A percentile compares a stretch with the other conserved stretches of the same genome.
Conservation (phyloP, 2,113 vertebrate genomes). For the Vireo altiloquus region DNA sequence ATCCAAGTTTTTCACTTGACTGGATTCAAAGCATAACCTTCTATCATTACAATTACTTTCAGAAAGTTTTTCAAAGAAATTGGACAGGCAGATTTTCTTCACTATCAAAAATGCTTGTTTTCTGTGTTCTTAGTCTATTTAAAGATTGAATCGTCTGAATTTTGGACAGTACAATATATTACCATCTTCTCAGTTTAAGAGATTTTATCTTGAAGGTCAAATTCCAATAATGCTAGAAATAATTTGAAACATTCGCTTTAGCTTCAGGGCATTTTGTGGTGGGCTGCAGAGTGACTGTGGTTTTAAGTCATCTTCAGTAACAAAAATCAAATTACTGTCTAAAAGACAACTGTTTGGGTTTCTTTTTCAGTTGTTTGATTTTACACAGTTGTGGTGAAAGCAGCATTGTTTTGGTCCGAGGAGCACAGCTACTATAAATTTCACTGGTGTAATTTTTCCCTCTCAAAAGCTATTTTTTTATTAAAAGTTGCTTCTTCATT, state of each 20-base stretch:
- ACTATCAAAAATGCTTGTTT: background rate
- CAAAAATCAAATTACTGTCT: background rate
- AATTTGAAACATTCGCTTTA: background rate
- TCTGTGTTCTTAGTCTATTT: background rate
- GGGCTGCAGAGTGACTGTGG: background rate
- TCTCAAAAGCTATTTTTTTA: background rate
- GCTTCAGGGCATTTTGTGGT: background rate
- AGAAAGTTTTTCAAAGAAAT: background rate
- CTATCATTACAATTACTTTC: background rate
- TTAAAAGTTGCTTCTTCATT: background rate
- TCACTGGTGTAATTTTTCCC: background rate
- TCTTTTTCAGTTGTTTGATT: slow-evolving; percentile 10
- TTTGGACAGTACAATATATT: background rate
- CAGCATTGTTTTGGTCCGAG: background rate
- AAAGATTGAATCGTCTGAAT: background rate
- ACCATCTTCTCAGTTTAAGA: background rate
- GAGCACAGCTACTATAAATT: background rate
- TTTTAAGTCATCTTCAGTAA: slow-evolving; percentile 16
- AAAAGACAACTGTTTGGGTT: background rate
- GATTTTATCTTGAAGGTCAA: background rate
- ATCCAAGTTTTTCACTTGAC: background rate
- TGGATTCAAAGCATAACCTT: background rate
- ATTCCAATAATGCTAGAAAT: background rate
- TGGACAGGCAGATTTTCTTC: background rate
- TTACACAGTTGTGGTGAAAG: background rate